These are phyloP conservation scores for Cotesia vestalis DNA, from an alignment of 1,140 invertebrate species.

Conservation along the genomic window DNA sequence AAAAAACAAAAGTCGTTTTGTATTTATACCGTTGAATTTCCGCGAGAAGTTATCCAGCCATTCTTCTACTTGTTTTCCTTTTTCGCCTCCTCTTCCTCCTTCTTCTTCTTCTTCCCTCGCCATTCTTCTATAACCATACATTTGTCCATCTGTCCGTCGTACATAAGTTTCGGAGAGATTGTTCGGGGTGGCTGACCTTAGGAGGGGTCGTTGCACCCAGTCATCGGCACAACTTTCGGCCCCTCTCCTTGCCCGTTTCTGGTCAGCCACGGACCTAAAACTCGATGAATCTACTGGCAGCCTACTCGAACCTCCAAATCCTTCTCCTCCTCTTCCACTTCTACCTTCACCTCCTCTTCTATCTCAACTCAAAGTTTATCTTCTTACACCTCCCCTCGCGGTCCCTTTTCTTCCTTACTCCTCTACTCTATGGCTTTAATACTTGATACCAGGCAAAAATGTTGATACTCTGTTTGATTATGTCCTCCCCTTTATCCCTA, in stretches of 20 bases:
- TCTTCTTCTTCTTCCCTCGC: constrained; percentile 29
- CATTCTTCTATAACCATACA: constrained; percentile 32
- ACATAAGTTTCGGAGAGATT: constrained; percentile 34
- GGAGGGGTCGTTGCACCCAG: constrained; percentile 62
- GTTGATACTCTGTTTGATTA: too few relatives aligned
- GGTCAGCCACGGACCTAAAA: constrained; percentile 54
- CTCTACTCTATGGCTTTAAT: constrained; percentile 30
- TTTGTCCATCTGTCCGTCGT: constrained; percentile 46
- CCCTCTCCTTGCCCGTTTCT: constrained; percentile 46
- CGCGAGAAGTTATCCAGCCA: constrained; percentile 22
- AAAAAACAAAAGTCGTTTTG: too few relatives aligned
- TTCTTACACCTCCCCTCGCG: constrained; percentile 11
- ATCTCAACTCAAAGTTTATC: constrained; percentile 29
- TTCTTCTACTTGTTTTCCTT: constrained; percentile 27
- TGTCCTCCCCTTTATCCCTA: constrained; percentile 29
- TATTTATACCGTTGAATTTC: constrained; percentile 4
- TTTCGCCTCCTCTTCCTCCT: constrained; percentile 24
- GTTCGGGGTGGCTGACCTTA: constrained; percentile 64
- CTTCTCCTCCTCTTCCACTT: constrained; percentile 31
- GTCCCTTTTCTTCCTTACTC: constrained; percentile 2
- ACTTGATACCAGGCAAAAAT: background rate
- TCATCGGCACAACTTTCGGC: constrained; percentile 55
- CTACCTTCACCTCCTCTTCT: constrained; percentile 26
- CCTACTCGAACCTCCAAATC: constrained; percentile 23
- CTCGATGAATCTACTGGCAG: constrained; percentile 27